Conservation (phyloP, 2,888 invertebrate genomes). For the Drosophila aldrichi region DNA sequence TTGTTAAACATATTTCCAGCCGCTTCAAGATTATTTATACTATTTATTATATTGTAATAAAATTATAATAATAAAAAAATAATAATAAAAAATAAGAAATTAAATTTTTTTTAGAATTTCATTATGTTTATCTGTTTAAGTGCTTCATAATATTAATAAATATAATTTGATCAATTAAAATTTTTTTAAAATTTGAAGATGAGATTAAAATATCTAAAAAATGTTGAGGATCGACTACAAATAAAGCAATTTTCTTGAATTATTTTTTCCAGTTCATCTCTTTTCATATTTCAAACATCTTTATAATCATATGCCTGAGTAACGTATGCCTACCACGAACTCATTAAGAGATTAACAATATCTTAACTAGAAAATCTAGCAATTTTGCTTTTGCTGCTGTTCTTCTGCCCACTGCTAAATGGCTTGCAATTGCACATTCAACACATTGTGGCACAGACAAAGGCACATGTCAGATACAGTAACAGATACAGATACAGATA, state of each 20-base stretch:
- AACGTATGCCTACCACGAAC: slow-evolving; percentile 16
- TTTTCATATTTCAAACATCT: slow-evolving; percentile 13
- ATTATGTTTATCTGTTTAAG: too few relatives aligned
- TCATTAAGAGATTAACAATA: slow-evolving; percentile 54
- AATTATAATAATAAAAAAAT: too few relatives aligned
- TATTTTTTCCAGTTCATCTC: background rate
- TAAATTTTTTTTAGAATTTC: too few relatives aligned
- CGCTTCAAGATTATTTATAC: background rate
- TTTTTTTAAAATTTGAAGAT: background rate
- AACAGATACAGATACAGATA: background rate
- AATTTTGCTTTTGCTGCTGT: background rate
- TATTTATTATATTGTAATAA: background rate
- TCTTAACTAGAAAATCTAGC: slow-evolving; percentile 63
- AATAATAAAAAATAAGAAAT: too few relatives aligned
- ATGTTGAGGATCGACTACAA: background rate
- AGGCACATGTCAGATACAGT: slow-evolving; percentile 41
- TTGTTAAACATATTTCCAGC: background rate
- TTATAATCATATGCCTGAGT: background rate
- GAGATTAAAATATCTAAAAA: background rate
- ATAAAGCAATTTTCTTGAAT: background rate
- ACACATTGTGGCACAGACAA: slow-evolving; percentile 70
- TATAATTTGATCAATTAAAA: background rate
- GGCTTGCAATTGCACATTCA: slow-evolving; percentile 64
- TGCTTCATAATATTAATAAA: background rate
- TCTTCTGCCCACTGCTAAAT: slow-evolving; percentile 36